These are phyloP conservation scores for Nannobrachium achirus DNA, from an alignment of 2,113 vertebrate genomes.

Conservation along the genomic window DNA sequence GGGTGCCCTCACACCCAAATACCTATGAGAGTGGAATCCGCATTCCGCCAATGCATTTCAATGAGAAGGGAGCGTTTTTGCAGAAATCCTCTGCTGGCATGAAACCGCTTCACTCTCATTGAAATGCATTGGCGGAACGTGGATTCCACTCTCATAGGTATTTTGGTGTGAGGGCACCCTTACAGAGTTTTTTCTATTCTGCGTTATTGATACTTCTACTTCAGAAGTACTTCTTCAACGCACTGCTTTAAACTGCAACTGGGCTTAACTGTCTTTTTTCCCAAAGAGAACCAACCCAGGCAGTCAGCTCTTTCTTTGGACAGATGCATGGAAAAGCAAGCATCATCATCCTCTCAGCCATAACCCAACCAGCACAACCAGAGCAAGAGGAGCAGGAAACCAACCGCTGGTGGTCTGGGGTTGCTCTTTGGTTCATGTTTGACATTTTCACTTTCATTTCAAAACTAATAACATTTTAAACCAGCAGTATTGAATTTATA, in stretches of 20 bases:
- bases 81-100: no score
- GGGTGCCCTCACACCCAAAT: slow-evolving; percentile 33
- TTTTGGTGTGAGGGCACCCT: slow-evolving; percentile 48
- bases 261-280: slow-evolving; percentile 54
- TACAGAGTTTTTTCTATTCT: no score
- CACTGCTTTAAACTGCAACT: background rate
- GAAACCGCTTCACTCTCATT: no score
- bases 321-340: slow-evolving; percentile 63
- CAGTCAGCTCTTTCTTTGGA: slow-evolving; percentile 42
- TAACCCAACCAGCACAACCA: slow-evolving; percentile 40
- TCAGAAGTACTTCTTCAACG: no score
- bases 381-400: slow-evolving; percentile 42
- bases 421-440: slow-evolving; percentile 16
- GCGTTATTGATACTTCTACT: no score
- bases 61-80: no score
- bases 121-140: no score
- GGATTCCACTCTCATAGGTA: no score
- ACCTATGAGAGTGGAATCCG: no score
- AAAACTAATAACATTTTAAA: slow-evolving; percentile 31
- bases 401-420: slow-evolving; percentile 34
- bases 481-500: slow-evolving; percentile 5
- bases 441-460: slow-evolving; percentile 31
- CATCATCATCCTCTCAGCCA: slow-evolving; percentile 39
- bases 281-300: slow-evolving; percentile 49
- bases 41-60: no score